Percentiles rank a stretch among this genome's conserved stretches.
Evolutionary conservation across 2,113 vertebrate species (phyloP).

Genomic region (Origma solitaria): DNA sequence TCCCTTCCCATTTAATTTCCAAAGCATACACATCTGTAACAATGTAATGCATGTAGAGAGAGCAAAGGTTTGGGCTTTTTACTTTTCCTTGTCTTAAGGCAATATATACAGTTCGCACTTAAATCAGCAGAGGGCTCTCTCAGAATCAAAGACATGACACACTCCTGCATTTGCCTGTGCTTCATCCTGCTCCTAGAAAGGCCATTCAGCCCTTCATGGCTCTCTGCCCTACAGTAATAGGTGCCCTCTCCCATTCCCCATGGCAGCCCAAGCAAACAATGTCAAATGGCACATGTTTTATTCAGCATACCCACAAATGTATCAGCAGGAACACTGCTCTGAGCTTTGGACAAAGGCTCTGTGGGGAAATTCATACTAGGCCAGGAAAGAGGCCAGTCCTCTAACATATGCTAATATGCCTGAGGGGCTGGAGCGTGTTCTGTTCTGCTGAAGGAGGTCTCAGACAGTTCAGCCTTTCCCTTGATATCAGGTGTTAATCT

Average conservation of each 20-base stretch:
- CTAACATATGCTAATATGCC: background rate
- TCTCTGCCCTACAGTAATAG: background rate
- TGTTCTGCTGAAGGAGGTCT: background rate
- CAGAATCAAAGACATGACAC: background rate
- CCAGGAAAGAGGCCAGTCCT: background rate
- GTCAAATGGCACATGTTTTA: slow-evolving; percentile 8
- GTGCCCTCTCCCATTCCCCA: background rate
- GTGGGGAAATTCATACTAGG: background rate
- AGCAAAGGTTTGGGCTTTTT: background rate
- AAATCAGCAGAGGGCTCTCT: background rate
- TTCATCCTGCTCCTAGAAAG: background rate
- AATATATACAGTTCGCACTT: background rate
- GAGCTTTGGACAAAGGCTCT: background rate
- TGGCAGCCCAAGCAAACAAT: background rate
- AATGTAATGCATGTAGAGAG: background rate
- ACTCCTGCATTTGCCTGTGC: background rate
- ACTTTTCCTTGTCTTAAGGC: background rate
- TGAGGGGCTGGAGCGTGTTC: background rate
- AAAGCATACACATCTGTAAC: background rate
- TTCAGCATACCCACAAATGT: background rate
- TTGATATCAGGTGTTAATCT: slow-evolving; percentile 34
- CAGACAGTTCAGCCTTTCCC: background rate
- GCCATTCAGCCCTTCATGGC: background rate
- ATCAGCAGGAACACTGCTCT: background rate
- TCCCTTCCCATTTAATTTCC: background rate